A percentile compares a stretch with the other conserved stretches of the same genome.
Evolutionary conservation across 2,113 vertebrate species (phyloP).

Genomic region (Anas platyrhynchos): DNA sequence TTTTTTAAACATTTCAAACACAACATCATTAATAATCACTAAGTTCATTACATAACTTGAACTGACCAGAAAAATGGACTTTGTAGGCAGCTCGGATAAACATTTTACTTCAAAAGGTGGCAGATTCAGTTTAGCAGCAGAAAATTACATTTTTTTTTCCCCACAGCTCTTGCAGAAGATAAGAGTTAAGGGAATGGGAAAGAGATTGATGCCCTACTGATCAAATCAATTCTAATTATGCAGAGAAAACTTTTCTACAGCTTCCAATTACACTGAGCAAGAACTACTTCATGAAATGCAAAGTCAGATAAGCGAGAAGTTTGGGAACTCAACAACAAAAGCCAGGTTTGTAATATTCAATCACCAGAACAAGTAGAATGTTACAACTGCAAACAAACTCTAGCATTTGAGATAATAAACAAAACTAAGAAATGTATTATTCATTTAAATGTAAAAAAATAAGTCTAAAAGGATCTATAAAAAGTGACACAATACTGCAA

Average conservation of each 20-base stretch:
- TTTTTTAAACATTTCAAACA: too few species aligned
- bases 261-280: background rate
- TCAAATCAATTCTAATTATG: background rate
- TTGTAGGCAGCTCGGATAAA: background rate
- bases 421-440: background rate
- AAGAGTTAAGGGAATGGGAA: background rate
- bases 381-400: background rate
- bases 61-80: background rate
- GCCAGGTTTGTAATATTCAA: background rate
- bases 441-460: background rate
- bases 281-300: background rate
- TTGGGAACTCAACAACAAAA: background rate
- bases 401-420: conserved; percentile 11
- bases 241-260: background rate
- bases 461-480: background rate
- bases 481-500: background rate
- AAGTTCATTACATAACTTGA: background rate
- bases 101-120: background rate
- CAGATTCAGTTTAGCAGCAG: background rate
- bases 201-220: background rate
- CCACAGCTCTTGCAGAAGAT: background rate
- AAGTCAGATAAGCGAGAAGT: background rate
- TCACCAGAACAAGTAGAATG: background rate
- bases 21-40: background rate
- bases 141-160: background rate